Conservation (phyloP, 2,888 invertebrate species). For the Heliconius hortense region DNA sequence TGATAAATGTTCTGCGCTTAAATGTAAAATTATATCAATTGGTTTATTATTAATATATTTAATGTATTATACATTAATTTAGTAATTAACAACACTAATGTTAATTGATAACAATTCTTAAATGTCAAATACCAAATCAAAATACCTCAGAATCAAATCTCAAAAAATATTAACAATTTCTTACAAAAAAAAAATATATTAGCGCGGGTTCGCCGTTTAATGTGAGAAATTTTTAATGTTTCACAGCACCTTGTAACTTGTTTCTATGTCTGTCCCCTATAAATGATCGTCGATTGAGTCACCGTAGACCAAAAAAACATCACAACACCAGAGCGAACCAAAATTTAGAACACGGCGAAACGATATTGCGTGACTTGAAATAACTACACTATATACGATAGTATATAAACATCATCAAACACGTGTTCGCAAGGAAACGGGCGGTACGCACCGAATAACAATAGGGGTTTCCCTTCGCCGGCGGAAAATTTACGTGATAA, state of each 20-base stretch:
- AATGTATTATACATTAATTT: not conserved
- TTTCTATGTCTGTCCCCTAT: conserved; percentile 61
- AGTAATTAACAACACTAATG: not conserved
- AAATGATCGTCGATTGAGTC: conserved; percentile 64
- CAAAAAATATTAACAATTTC: not conserved
- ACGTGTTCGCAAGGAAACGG: conserved; percentile 79
- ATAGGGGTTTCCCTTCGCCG: conserved; percentile 79
- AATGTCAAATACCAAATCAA: not conserved
- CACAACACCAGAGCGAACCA: conserved; percentile 53
- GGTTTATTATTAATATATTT: not conserved
- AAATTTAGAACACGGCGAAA: conserved; percentile 65
- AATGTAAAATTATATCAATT: not conserved
- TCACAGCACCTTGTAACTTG: conserved; percentile 11
- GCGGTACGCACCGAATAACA: conserved; percentile 73
- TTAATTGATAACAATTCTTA: not conserved
- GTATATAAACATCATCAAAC: conserved; percentile 64
- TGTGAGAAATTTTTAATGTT: conserved; percentile 27
- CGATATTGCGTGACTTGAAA: conserved; percentile 77
- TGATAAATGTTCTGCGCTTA: not conserved
- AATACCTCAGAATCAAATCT: not conserved
- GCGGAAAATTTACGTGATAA: conserved; percentile 81
- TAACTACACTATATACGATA: conserved; percentile 64
- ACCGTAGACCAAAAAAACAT: conserved; percentile 55
- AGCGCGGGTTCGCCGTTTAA: not conserved
- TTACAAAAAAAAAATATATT: not conserved